Evolutionary conservation across 2,797 vertebrate species (phyloP), one percentile per base, ranked within the genome.

Genomic region (Melanogrammus aeglefinus): DNA sequence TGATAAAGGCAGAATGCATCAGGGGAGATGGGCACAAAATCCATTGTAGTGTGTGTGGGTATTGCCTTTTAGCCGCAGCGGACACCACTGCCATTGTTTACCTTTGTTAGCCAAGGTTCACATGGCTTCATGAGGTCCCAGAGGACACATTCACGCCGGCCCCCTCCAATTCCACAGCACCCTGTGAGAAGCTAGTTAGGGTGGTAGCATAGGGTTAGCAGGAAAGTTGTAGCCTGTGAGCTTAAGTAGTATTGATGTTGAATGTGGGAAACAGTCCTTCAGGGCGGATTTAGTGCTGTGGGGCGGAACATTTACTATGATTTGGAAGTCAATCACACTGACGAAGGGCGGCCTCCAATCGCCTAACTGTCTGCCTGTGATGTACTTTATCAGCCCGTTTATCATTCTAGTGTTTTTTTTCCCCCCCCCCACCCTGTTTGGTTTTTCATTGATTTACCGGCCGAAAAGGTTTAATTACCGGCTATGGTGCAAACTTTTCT

Each of bases 41-140:
- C 29, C 70, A 72, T 79, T 79, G 77, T 83, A 41, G 81, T 78
- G 80, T 39, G 84, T 82, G 81, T 76, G 79, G 76, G 21, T 66
- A 27, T 66, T 90, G 86, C 87, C 84, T 86, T 86, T 87, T 75
- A 75, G 63, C 79, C 77, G 76, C 75, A 66, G 77, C 24, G 73
- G 79, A 12, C 87, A 82, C 87, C 83, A 83, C 77, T 86, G 86
- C 84, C 79, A 78, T 78, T 72, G 66, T 79, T 78, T 6, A 33
- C 85, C 81, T 90, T 84, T 85, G 79, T 74, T 78, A 85, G 74
- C 31, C 31, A 80, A 85, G 79, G 81, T 82, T 77, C 82, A 87
- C 80, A 74, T 63, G 74, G 71, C 81, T 85, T 86, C 87, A 86
- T 88, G 79, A 77, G 78, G 74, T 86, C 77, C 77, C 1, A 0